A percentile compares a stretch with the other conserved stretches of the same genome.
Evolutionary conservation across 2,113 vertebrate species (phyloP).

Genomic region (Chionis minor): DNA sequence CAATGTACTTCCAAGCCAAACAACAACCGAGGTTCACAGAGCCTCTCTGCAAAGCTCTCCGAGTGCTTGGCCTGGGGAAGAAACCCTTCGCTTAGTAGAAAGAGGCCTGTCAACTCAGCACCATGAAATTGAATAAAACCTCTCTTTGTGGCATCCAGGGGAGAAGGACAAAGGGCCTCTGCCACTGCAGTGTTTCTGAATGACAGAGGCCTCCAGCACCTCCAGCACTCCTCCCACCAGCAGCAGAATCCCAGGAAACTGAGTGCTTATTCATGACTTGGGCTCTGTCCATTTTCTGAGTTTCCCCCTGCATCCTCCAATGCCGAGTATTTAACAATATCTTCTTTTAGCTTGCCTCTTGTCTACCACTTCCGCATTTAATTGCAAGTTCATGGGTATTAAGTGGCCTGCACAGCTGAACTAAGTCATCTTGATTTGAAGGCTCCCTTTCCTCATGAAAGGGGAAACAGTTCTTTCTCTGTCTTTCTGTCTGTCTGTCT

Average conservation of each 20-base stretch:
- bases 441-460: slow-evolving; percentile 53
- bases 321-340: slow-evolving; percentile 78
- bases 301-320: slow-evolving; percentile 58
- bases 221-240: slow-evolving; percentile 61
- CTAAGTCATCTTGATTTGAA: slow-evolving; percentile 46
- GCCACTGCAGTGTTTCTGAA: slow-evolving; percentile 74
- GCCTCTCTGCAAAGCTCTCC: slow-evolving; percentile 53
- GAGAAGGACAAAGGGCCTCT: slow-evolving; percentile 83
- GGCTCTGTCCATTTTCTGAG: slow-evolving; percentile 72
- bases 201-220: slow-evolving; percentile 69
- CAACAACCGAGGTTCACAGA: slow-evolving; percentile 47
- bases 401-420: slow-evolving; percentile 83
- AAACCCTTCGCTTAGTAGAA: not conserved
- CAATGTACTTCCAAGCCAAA: slow-evolving; percentile 53
- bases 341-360: slow-evolving; percentile 80
- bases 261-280: slow-evolving; percentile 79
- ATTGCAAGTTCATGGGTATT: slow-evolving; percentile 87
- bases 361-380: slow-evolving; percentile 88
- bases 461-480: slow-evolving; percentile 69
- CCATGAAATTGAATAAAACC: slow-evolving; percentile 85
- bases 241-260: slow-evolving; percentile 70
- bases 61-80: slow-evolving; percentile 52
- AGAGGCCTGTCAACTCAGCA: slow-evolving; percentile 74
- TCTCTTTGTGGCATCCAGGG: slow-evolving; percentile 84
- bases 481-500: slow-evolving; percentile 41